Conservation (phyloP, 2,113 vertebrate genomes). For the Tursiops truncatus region DNA sequence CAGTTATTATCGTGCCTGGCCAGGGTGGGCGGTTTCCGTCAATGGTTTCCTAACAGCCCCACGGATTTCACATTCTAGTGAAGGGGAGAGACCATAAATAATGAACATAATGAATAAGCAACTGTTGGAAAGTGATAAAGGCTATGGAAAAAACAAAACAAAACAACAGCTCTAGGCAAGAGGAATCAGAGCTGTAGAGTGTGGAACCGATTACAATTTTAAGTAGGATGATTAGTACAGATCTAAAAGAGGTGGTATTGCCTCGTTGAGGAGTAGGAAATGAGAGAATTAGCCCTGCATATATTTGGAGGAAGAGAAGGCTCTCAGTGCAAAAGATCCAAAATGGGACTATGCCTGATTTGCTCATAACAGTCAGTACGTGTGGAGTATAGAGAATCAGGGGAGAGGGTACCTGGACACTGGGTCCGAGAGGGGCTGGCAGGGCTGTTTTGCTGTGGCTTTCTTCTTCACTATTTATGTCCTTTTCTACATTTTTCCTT, state of each 20-base stretch:
- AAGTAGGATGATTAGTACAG: not conserved
- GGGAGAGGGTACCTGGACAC: no score
- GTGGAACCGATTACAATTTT: not conserved
- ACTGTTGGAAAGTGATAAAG: not conserved
- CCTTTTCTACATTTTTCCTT: not conserved
- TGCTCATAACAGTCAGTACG: not conserved
- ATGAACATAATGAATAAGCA: not conserved
- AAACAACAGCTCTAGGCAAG: not conserved
- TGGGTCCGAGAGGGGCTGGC: not conserved
- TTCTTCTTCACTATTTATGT: not conserved
- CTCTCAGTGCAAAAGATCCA: not conserved
- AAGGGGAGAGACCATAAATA: not conserved
- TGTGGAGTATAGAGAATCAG: not conserved
- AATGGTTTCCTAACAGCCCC: rapidly evolving
- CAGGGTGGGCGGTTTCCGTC: not conserved
- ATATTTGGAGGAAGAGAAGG: not conserved
- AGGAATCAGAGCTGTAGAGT: not conserved
- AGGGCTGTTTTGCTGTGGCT: not conserved
- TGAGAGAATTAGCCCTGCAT: not conserved
- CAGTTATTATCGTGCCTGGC: not conserved
- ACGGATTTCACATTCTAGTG: not conserved
- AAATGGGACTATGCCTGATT: not conserved
- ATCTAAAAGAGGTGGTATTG: not conserved
- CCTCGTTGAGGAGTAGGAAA: not conserved
- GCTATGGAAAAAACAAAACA: not conserved